Conservation (phyloP, 2,888 invertebrate species). For the Meliscaeva auricollis region DNA sequence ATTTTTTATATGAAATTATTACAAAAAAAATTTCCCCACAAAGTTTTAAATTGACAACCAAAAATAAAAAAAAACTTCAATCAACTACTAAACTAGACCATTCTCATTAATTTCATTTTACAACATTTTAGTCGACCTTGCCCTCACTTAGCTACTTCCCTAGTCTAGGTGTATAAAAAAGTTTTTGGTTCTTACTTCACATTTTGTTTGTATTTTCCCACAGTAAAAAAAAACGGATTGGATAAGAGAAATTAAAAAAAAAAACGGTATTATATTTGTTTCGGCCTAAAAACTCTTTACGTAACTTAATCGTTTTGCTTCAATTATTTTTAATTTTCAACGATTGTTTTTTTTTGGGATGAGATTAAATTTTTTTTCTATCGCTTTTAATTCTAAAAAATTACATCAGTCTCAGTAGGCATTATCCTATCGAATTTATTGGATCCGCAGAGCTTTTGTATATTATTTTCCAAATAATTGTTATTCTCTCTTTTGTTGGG, state of each 20-base stretch:
- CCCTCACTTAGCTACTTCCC: no score
- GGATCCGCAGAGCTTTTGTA: not conserved
- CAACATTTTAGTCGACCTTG: no score
- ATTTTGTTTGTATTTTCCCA: not conserved
- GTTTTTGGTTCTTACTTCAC: no score
- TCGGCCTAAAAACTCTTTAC: not conserved
- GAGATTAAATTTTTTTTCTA: not conserved
- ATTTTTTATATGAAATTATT: no score
- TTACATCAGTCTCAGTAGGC: not conserved
- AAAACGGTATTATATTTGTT: not conserved
- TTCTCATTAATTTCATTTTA: no score
- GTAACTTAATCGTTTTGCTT: constrained; percentile 9
- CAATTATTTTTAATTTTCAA: constrained; percentile 16
- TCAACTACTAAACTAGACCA: no score
- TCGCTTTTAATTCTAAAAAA: not conserved
- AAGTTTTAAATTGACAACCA: no score
- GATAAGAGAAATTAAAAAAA: not conserved
- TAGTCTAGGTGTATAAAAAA: no score
- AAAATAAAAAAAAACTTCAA: no score
- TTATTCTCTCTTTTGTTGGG: constrained; percentile 8
- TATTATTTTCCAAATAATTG: constrained; percentile 23
- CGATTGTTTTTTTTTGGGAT: not conserved
- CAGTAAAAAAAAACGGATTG: not conserved
- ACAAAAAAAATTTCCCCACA: no score
- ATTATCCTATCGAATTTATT: constrained; percentile 3